phyloP scores from a whole-genome alignment of 2,797 vertebrate species.

The Poecile montanus region DNA sequence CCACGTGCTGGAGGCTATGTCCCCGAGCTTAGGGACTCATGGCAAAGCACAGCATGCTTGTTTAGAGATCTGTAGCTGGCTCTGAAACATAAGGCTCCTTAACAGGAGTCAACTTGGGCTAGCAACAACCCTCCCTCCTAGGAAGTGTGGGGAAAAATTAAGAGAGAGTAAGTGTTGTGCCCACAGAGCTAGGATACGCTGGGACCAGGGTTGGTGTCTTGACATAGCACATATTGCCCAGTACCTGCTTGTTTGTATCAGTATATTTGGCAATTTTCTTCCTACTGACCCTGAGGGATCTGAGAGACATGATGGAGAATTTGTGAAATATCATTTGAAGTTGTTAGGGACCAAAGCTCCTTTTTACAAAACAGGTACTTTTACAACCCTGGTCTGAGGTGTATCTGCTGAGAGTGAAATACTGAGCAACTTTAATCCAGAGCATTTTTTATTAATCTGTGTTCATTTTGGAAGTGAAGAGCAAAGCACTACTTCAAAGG shows the following conservation, averaged over 20 bases:
- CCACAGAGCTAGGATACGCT: background rate
- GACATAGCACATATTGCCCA: rapidly evolving
- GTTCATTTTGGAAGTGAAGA: background rate
- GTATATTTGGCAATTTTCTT: rapidly evolving
- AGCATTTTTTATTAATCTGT: background rate
- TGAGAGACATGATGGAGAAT: background rate
- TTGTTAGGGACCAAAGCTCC: background rate
- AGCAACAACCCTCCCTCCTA: background rate
- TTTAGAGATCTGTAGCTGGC: background rate
- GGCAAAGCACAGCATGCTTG: background rate
- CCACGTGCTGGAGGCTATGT: background rate
- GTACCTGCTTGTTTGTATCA: background rate
- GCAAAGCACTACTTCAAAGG: conserved; percentile 31
- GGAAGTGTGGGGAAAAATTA: background rate
- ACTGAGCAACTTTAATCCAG: background rate
- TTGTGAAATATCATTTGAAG: background rate
- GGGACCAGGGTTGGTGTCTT: background rate
- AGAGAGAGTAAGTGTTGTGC: background rate
- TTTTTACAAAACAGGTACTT: background rate
- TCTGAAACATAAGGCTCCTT: background rate
- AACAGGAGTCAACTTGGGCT: background rate
- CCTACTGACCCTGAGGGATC: background rate
- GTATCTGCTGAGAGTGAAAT: background rate
- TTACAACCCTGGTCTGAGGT: background rate
- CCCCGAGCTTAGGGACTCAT: background rate